These are phyloP conservation scores for Drosophila macrospina DNA, from an alignment of 2,888 invertebrate species.

Conservation along the genomic window DNA sequence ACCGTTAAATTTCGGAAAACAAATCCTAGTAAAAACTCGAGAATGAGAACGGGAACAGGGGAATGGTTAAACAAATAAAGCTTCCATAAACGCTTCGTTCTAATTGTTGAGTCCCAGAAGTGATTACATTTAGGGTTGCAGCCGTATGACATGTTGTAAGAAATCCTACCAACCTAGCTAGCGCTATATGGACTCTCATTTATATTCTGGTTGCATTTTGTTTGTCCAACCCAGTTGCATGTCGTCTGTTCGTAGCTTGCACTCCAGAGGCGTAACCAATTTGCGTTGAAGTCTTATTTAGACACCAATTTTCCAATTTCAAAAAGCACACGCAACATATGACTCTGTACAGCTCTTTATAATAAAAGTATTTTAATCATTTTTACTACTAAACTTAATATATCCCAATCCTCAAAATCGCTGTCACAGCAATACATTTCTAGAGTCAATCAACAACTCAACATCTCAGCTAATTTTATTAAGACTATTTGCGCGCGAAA, in stretches of 20 bases:
- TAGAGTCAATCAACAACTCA: too few species aligned
- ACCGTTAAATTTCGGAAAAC: constrained; percentile 66
- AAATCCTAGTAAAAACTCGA: constrained; percentile 15
- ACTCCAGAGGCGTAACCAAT: constrained; percentile 51
- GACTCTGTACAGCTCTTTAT: too few species aligned
- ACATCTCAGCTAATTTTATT: too few species aligned
- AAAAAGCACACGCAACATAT: too few species aligned
- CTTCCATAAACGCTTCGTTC: constrained; percentile 61
- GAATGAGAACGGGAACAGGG: constrained; percentile 7
- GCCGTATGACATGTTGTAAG: constrained; percentile 30
- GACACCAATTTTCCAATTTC: constrained; percentile 62
- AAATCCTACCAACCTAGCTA: constrained; percentile 7
- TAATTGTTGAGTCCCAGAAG: constrained; percentile 75
- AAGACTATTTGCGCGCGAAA: too few species aligned
- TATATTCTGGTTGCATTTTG: constrained; percentile 50
- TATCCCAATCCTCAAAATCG: too few species aligned
- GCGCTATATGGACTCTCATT: constrained; percentile 35
- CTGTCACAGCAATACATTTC: too few species aligned
- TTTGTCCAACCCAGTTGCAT: constrained; percentile 60
- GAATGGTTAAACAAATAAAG: constrained; percentile 6
- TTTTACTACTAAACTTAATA: too few species aligned
- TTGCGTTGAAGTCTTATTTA: constrained; percentile 79
- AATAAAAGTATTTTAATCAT: too few species aligned
- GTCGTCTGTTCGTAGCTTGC: constrained; percentile 8
- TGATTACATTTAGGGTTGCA: constrained; percentile 68